Conservation (phyloP, 2,113 vertebrate species). For the Entomyzon cyanotis region DNA sequence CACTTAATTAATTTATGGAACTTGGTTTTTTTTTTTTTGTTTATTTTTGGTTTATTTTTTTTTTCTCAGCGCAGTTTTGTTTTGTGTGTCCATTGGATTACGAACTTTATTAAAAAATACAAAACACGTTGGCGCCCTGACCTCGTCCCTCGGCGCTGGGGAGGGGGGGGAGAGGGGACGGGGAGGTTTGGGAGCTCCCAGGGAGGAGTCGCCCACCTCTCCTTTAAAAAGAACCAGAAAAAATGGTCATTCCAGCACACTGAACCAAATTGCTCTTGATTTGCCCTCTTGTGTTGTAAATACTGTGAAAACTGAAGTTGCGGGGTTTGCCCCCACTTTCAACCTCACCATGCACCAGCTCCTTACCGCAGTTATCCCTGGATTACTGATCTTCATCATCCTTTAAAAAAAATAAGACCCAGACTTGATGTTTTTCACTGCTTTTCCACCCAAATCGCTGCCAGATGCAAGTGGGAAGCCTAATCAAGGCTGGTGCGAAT, state of each 20-base stretch:
- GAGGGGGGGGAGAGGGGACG: background rate
- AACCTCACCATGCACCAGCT: rapidly evolving
- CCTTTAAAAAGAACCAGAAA: background rate
- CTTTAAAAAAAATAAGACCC: rapidly evolving
- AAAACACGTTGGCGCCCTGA: constrained; percentile 62
- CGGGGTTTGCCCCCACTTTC: constrained; percentile 65
- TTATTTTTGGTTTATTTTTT: background rate
- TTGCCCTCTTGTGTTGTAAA: constrained; percentile 58
- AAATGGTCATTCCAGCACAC: background rate
- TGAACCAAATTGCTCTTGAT: constrained; percentile 34
- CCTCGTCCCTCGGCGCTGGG: constrained; percentile 16
- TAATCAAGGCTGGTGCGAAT: background rate
- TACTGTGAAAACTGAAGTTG: constrained; percentile 62
- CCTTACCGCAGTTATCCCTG: rapidly evolving
- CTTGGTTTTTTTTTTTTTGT: background rate
- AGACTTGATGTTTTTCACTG: rapidly evolving
- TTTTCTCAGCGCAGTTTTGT: constrained; percentile 78
- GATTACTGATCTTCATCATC: rapidly evolving
- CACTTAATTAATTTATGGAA: constrained; percentile 86
- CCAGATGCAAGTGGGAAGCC: background rate
- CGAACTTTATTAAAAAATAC: constrained; percentile 86
- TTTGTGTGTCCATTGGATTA: constrained; percentile 87
- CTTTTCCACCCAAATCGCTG: background rate
- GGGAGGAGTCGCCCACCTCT: constrained; percentile 2
- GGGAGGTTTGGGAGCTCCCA: background rate